phyloP scores from a whole-genome alignment of 2,113 vertebrate species.

The Brienomyrus brachyistius region DNA sequence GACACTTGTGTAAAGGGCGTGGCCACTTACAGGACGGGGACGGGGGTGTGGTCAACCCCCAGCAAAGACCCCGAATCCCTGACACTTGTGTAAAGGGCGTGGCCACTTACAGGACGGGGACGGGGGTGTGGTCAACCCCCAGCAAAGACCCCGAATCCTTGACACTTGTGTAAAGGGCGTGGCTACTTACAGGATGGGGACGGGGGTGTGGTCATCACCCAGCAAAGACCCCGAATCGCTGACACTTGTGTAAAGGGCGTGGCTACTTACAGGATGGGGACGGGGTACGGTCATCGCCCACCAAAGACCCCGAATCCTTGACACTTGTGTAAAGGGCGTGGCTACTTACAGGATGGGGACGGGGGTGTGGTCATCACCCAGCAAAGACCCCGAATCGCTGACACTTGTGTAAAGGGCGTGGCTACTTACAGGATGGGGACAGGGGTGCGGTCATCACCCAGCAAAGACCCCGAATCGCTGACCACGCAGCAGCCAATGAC shows the following conservation, averaged over 20 bases:
- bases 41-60: slow-evolving; percentile 11
- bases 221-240: too few relatives aligned
- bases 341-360: not conserved
- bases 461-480: not conserved
- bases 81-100: not conserved
- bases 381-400: not conserved
- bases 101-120: not conserved
- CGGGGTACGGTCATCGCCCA: slow-evolving; percentile 16
- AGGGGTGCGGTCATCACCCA: slow-evolving; percentile 10
- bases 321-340: not conserved
- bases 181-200: slow-evolving; percentile 31
- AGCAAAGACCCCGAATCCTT: not conserved
- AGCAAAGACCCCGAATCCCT: not conserved
- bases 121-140: slow-evolving; percentile 14
- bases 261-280: slow-evolving; percentile 30
- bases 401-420: slow-evolving; percentile 27
- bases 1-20: too few relatives aligned
- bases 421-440: slow-evolving; percentile 29
- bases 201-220: slow-evolving; percentile 6
- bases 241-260: not conserved
- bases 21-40: slow-evolving; percentile 30
- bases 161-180: slow-evolving; percentile 27
- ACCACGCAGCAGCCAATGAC: not conserved
- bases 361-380: slow-evolving; percentile 15
- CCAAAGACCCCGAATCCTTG: not conserved